phyloP scores from a whole-genome alignment of 2,113 vertebrate genomes.

The Cynopterus brachyotis region DNA sequence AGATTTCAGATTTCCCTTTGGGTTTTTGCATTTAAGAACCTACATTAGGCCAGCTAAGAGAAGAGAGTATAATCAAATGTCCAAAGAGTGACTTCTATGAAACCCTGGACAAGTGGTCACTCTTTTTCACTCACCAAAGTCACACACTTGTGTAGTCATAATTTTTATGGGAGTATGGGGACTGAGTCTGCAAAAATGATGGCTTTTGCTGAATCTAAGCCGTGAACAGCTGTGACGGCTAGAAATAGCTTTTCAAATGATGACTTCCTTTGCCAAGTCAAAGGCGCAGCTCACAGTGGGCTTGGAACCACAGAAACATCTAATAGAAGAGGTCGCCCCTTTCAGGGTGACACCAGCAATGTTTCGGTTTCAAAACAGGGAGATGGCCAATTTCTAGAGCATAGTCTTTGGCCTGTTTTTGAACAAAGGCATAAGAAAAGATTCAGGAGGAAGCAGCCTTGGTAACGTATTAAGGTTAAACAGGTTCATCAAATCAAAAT shows the following conservation, averaged over 20 bases:
- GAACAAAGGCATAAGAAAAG: constrained; percentile 36
- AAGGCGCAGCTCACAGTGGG: neutral
- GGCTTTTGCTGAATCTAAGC: constrained; percentile 35
- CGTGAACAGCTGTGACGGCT: constrained; percentile 27
- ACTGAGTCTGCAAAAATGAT: constrained; percentile 37
- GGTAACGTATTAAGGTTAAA: constrained; percentile 34
- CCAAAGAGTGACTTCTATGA: neutral
- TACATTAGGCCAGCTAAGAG: neutral
- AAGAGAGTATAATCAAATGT: neutral
- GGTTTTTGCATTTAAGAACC: neutral
- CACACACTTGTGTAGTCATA: neutral
- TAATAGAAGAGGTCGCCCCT: constrained; percentile 12
- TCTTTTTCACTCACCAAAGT: constrained; percentile 9
- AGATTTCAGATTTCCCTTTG: neutral
- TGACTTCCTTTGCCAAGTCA: constrained; percentile 18
- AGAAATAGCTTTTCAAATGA: constrained; percentile 57
- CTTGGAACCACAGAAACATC: constrained; percentile 33
- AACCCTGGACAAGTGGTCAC: neutral
- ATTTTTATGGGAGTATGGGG: neutral
- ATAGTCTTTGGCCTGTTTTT: constrained; percentile 13
- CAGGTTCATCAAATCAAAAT: constrained; percentile 45
- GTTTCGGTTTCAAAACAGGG: constrained; percentile 25
- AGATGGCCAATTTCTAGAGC: constrained; percentile 8
- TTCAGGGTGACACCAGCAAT: neutral
- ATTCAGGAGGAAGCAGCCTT: neutral